Evolutionary conservation across 2,888 invertebrate genomes (phyloP).

Genomic region (Steinernema scapterisci): DNA sequence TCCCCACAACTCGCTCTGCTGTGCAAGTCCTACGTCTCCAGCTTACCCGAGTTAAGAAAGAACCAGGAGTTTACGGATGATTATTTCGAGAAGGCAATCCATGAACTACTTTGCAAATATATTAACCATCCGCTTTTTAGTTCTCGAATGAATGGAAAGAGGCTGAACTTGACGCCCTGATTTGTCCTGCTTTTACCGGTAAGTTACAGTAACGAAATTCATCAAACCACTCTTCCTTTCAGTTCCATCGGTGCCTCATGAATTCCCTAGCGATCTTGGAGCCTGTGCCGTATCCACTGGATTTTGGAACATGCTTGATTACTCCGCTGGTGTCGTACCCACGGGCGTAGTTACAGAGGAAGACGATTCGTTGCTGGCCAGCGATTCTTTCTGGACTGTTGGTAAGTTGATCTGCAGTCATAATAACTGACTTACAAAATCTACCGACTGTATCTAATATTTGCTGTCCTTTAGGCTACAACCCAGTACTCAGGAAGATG

Average conservation of each 20-base stretch:
- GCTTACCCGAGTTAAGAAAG: conserved; percentile 51
- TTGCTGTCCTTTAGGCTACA: conserved; percentile 46
- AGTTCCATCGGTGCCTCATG: conserved; percentile 60
- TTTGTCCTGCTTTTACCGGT: conserved; percentile 67
- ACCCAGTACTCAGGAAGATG: conserved; percentile 50
- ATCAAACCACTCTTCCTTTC: conserved; percentile 8
- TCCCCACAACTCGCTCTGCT: conserved; percentile 52
- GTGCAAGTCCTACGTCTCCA: conserved; percentile 42
- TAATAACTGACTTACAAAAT: neutral
- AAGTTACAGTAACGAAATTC: neutral
- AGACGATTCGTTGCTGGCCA: conserved; percentile 50
- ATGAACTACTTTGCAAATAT: too few species aligned
- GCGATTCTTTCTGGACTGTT: conserved; percentile 53
- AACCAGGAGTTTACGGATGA: conserved; percentile 58
- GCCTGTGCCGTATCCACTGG: conserved; percentile 60
- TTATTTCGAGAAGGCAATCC: conserved; percentile 50
- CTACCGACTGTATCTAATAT: neutral
- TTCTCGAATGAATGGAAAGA: conserved; percentile 55
- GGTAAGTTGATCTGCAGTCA: conserved; percentile 39
- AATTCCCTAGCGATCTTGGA: conserved; percentile 54
- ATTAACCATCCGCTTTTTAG: conserved; percentile 36
- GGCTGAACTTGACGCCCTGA: conserved; percentile 65
- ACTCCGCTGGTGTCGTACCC: conserved; percentile 68
- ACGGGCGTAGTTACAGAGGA: conserved; percentile 63
- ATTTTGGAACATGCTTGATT: conserved; percentile 68